A percentile compares a stretch with the other conserved stretches of the same genome.
These are phyloP conservation scores for Synanthedon vespiformis DNA, from an alignment of 2,888 invertebrate species.

Conservation along the genomic window DNA sequence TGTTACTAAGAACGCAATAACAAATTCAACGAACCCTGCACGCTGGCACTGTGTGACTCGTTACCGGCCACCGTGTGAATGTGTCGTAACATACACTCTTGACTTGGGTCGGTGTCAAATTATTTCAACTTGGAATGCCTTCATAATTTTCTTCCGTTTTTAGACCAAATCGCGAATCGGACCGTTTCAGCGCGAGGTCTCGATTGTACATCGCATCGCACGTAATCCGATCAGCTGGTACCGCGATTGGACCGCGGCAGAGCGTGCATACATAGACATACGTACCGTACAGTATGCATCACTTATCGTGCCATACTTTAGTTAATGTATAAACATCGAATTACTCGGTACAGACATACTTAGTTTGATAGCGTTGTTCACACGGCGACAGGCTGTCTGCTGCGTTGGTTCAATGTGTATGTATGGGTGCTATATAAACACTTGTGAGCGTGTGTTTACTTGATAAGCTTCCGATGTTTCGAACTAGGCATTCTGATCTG, in stretches of 20 bases:
- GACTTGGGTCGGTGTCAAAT: slow-evolving; percentile 50
- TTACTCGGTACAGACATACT: slow-evolving; percentile 36
- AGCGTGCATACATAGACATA: slow-evolving; percentile 9
- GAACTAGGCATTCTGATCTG: slow-evolving; percentile 50
- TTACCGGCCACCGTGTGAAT: slow-evolving; percentile 64
- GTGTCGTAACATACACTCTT: slow-evolving; percentile 50
- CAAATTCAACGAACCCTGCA: slow-evolving; percentile 68
- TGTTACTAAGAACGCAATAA: slow-evolving; percentile 66
- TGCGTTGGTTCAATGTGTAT: slow-evolving; percentile 45
- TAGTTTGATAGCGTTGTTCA: slow-evolving; percentile 59
- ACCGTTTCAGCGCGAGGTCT: neutral
- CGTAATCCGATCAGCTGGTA: slow-evolving; percentile 28
- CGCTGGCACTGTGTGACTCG: slow-evolving; percentile 57
- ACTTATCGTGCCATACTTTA: slow-evolving; percentile 41
- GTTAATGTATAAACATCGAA: slow-evolving; percentile 46
- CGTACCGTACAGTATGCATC: slow-evolving; percentile 17
- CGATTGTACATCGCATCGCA: slow-evolving; percentile 19
- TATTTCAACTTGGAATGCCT: slow-evolving; percentile 26
- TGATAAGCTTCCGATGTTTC: slow-evolving; percentile 65
- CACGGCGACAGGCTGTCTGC: slow-evolving; percentile 69
- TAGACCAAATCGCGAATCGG: neutral
- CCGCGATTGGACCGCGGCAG: slow-evolving; percentile 17
- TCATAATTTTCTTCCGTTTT: neutral
- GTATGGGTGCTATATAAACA: slow-evolving; percentile 31
- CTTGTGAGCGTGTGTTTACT: slow-evolving; percentile 60